Evolutionary conservation across 2,113 vertebrate species (phyloP).

Genomic region (Puffinus mauretanicus): DNA sequence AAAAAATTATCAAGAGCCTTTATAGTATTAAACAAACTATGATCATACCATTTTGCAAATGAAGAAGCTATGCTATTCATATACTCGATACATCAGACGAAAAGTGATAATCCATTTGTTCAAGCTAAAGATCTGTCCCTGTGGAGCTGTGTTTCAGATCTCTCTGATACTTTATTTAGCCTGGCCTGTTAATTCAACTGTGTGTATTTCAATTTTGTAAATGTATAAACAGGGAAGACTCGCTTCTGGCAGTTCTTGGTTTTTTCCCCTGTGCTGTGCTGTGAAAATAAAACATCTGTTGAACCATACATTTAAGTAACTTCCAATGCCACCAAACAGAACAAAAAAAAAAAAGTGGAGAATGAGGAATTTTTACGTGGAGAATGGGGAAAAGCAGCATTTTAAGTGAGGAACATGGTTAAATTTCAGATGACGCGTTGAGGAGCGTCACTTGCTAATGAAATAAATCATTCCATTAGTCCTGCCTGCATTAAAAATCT

Average conservation of each 20-base stretch:
- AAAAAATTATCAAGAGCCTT: not conserved
- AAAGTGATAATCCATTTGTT: not conserved
- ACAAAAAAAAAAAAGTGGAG: not conserved
- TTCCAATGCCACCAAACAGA: not conserved
- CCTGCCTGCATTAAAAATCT: not conserved
- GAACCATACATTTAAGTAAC: not conserved
- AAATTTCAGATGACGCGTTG: not conserved
- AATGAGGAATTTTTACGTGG: not conserved
- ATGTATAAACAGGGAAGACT: not conserved
- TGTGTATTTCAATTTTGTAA: not conserved
- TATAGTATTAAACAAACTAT: not conserved
- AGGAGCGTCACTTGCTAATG: not conserved
- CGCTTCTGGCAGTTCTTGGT: not conserved
- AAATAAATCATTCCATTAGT: not conserved
- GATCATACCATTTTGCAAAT: not conserved
- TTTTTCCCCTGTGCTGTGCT: not conserved
- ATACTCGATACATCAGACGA: not conserved
- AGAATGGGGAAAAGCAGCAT: not conserved
- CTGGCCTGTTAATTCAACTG: not conserved
- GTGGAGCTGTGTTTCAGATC: not conserved
- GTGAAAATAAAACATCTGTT: conserved; percentile 15
- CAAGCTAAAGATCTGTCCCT: not conserved
- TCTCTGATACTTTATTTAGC: not conserved
- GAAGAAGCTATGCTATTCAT: not conserved
- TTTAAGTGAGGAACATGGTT: not conserved